Percentiles rank a stretch among this genome's conserved stretches.
phyloP scores from a whole-genome alignment of 2,888 invertebrate genomes.

The Zonitis immaculata region DNA sequence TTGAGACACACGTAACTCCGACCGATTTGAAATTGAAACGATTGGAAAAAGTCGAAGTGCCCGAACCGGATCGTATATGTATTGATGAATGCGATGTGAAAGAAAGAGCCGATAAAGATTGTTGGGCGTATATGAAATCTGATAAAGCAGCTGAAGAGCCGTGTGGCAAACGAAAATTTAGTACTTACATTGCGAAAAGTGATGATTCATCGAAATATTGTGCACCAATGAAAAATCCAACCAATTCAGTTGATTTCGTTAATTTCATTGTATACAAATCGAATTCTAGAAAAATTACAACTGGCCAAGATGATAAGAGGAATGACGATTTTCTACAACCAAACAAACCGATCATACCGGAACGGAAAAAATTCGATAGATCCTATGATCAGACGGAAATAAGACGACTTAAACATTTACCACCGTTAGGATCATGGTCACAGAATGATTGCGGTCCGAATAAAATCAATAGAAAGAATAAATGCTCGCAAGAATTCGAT shows the following conservation, averaged over 20 bases:
- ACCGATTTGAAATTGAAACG: constrained; percentile 7
- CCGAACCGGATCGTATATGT: constrained; percentile 8
- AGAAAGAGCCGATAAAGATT: constrained; percentile 19
- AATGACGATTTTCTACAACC: too few relatives aligned
- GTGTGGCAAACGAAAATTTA: neutral
- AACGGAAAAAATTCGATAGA: too few relatives aligned
- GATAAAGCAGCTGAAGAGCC: neutral
- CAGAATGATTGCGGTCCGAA: too few relatives aligned
- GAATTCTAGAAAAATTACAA: neutral
- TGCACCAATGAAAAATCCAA: too few relatives aligned
- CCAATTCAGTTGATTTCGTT: constrained; percentile 7
- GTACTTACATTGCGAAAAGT: neutral
- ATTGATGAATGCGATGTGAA: neutral
- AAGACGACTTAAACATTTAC: too few relatives aligned
- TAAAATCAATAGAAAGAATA: too few relatives aligned
- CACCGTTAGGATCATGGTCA: too few relatives aligned
- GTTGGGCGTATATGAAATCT: constrained; percentile 26
- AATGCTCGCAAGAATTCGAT: too few relatives aligned
- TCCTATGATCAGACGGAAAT: too few relatives aligned
- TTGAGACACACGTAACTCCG: constrained; percentile 3
- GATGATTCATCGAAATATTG: neutral
- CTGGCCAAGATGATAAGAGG: neutral
- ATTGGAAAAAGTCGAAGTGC: constrained; percentile 10
- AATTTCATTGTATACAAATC: constrained; percentile 6
- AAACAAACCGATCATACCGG: too few relatives aligned